Evolutionary conservation across 2,797 vertebrate genomes (phyloP).

Genomic region (Acrossocheilus fasciatus): DNA sequence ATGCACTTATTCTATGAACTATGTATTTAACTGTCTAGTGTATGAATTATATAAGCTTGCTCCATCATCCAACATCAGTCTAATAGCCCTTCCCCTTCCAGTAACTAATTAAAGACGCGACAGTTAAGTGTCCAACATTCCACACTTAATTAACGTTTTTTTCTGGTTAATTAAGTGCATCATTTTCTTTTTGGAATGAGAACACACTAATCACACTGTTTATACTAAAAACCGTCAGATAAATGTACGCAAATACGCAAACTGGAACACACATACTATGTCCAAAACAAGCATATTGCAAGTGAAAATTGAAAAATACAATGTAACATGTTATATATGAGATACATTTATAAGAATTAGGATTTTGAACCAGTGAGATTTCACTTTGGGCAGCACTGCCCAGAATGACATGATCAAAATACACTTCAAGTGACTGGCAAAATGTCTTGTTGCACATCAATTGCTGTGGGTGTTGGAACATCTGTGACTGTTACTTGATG

Average conservation of each 20-base stretch:
- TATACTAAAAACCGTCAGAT: not conserved
- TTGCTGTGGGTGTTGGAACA: not conserved
- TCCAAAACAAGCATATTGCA: not conserved
- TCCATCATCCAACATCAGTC: not conserved
- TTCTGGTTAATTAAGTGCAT: not conserved
- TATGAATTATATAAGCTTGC: not conserved
- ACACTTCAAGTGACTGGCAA: not conserved
- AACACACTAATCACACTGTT: not conserved
- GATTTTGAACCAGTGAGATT: not conserved
- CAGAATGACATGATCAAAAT: not conserved
- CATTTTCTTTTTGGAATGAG: not conserved
- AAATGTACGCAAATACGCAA: not conserved
- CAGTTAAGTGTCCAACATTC: not conserved
- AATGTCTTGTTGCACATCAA: not conserved
- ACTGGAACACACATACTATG: not conserved
- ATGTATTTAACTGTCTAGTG: not conserved
- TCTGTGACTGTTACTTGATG: not conserved
- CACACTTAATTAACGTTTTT: not conserved
- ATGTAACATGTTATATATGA: not conserved
- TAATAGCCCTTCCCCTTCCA: not conserved
- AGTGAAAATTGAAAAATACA: not conserved
- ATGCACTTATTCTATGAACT: too few relatives aligned
- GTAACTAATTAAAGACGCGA: not conserved
- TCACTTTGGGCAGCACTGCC: not conserved
- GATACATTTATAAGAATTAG: not conserved